Conservation (phyloP, 2,113 vertebrate species). For the Eudyptes chrysolophus region DNA sequence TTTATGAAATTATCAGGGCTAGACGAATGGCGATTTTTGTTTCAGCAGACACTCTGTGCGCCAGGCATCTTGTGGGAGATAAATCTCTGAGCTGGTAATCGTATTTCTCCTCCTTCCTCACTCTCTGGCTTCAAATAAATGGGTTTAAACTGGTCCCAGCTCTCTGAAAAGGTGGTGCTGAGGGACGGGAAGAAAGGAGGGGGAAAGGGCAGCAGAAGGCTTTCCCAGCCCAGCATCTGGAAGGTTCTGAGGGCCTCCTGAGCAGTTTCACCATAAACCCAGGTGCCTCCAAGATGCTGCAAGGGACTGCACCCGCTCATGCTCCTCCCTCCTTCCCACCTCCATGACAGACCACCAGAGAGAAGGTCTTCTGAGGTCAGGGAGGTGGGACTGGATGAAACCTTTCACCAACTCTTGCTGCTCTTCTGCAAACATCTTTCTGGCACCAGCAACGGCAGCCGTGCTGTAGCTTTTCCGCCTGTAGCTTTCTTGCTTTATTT, state of each 20-base stretch:
- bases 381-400: not conserved
- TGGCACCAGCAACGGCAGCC: not conserved
- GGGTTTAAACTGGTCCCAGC: not conserved
- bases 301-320: not conserved
- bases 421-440: not conserved
- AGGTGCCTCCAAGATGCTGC: not conserved
- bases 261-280: not conserved
- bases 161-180: not conserved
- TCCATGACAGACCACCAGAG: not conserved
- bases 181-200: not conserved
- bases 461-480: not conserved
- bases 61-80: not conserved
- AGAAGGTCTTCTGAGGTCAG: not conserved
- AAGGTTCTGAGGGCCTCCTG: not conserved
- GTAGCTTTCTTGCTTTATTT: not conserved
- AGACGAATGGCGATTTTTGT: not conserved
- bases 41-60: not conserved
- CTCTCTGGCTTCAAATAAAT: not conserved
- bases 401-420: not conserved
- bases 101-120: not conserved
- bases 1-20: constrained; percentile 1
- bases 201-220: not conserved
- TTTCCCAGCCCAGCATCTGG: not conserved
- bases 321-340: not conserved
- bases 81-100: not conserved